A percentile compares a stretch with the other conserved stretches of the same genome.
Evolutionary conservation across 2,113 vertebrate species (phyloP).

Genomic region (Anguilla rostrata): DNA sequence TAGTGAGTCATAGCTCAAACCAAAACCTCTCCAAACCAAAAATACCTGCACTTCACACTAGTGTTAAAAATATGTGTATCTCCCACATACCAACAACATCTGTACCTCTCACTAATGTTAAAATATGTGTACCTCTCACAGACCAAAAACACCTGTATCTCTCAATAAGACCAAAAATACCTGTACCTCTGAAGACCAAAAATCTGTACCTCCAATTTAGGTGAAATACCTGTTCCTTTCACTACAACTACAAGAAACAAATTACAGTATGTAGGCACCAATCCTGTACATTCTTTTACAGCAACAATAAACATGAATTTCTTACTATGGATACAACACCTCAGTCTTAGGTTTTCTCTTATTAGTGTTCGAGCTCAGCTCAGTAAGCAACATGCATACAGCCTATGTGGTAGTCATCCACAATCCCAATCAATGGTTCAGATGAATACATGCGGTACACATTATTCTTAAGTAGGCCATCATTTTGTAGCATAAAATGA

Average conservation of each 20-base stretch:
- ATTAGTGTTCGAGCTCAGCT: background rate
- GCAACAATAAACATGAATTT: background rate
- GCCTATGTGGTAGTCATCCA: background rate
- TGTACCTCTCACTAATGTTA: too few species aligned
- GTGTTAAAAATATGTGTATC: too few species aligned
- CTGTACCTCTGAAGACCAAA: background rate
- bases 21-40: too few species aligned
- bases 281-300: background rate
- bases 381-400: background rate
- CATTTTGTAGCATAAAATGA: background rate
- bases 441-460: background rate
- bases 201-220: background rate
- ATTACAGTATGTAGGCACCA: background rate
- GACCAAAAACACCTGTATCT: background rate
- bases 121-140: background rate
- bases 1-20: too few species aligned
- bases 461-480: conserved; percentile 13
- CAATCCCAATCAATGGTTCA: background rate
- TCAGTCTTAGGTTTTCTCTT: background rate
- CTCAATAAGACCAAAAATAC: background rate
- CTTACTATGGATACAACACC: background rate
- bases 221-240: background rate
- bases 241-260: background rate
- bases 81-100: too few species aligned
- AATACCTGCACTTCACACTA: too few species aligned